Conservation (phyloP, 2,113 vertebrate species). For the Macrotis lagotis region DNA sequence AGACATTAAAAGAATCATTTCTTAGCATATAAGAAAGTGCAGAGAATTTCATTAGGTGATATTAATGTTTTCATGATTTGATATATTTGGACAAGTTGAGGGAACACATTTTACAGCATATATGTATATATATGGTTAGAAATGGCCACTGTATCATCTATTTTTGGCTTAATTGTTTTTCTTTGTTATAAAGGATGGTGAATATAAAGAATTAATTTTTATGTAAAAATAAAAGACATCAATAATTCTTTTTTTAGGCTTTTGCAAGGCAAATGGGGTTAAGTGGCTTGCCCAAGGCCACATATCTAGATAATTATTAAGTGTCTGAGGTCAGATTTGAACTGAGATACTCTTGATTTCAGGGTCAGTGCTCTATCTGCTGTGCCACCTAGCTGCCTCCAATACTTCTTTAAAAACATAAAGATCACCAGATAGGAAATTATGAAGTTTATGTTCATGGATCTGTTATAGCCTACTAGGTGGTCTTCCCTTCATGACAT, state of each 20-base stretch:
- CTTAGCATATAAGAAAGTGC: neutral
- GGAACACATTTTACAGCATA: neutral
- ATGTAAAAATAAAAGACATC: neutral
- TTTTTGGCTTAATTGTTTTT: neutral
- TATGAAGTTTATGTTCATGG: no score
- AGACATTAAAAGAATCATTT: conserved; percentile 31
- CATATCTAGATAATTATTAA: no score
- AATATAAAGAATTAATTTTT: neutral
- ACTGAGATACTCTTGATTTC: no score
- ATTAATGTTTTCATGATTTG: conserved; percentile 20
- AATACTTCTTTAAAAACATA: neutral
- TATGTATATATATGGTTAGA: neutral
- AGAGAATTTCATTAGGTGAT: conserved; percentile 26
- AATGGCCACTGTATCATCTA: neutral
- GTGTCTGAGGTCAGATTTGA: no score
- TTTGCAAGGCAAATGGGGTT: no score
- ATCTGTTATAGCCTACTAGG: no score
- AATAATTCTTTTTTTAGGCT: neutral
- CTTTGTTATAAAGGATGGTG: neutral
- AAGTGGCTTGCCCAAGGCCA: no score
- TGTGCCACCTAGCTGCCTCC: no score
- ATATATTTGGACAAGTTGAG: conserved; percentile 4
- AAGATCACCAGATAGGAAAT: neutral
- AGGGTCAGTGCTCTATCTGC: no score
- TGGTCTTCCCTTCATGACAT: neutral